Evolutionary conservation across 1,140 invertebrate species (phyloP), one percentile per base, ranked within the genome.

Genomic region (Lordiphosa mommai): DNA sequence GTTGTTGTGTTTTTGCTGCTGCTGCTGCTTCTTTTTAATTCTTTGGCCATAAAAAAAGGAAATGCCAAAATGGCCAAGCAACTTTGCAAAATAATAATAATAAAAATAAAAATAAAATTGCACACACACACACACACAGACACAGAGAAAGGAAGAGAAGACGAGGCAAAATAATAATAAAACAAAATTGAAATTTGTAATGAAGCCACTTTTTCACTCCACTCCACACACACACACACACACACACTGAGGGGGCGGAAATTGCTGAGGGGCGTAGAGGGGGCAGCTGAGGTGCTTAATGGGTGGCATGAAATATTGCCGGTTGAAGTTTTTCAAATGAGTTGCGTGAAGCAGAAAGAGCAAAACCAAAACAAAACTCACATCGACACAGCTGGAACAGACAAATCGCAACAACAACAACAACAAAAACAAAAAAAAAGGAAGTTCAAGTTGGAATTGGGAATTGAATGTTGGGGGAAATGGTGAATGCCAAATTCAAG

Each of bases 141-240:
- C 2, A 29, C 4, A 29, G 30, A 20, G 29, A 48, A 10, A 48
- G 12, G 9, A 13, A 7, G 12, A 17, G 46, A 36, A 14, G 13
- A 13, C 12, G n/a, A 29, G 34, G 14, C 41, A 33, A 49, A 66
- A 80, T 74, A 79, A 69, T 65, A 77, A 84, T 72, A 84, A 84
- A 84, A 77, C 72, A 77, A 84, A 84, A 84, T 84, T 84, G 77
- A 82, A 84, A 84, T 70, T 84, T 77, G 77, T 84, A 84, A 84
- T 84, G 68, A 85, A 84, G 79, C 79, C 69, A 77, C 68, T 84
- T 84, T 82, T 82, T 67, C 55, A 49, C 61, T 66, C 50, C 71
- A 63, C 52, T 33, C 12, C 7, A 29, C 20, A 29, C 16, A 41
- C 32, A 20, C n/a, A 36, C 27, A 33, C 6, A 41, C 17, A 13